Percentiles rank a stretch among this genome's conserved stretches.
Evolutionary conservation across 2,797 vertebrate genomes (phyloP).

Genomic region (Myripristis murdjan): DNA sequence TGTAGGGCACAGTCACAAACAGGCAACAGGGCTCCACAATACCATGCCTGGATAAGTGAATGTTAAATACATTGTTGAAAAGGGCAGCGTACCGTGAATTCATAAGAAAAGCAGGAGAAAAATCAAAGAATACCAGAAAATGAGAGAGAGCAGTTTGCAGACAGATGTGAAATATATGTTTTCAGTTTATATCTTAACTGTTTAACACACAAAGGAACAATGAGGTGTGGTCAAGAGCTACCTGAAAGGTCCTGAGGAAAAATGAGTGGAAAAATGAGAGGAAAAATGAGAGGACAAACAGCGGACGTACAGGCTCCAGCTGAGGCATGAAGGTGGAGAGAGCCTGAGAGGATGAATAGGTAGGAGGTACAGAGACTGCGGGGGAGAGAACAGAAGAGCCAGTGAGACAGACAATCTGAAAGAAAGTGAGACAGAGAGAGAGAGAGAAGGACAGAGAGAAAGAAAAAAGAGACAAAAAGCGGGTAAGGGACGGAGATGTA

Average conservation of each 20-base stretch:
- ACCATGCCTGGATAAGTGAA: neutral
- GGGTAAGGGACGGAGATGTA: slow-evolving; percentile 19
- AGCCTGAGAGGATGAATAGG: neutral
- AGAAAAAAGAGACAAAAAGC: neutral
- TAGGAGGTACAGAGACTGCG: neutral
- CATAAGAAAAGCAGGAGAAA: neutral
- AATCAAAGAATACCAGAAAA: neutral
- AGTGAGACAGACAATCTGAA: neutral
- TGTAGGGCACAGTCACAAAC: no score
- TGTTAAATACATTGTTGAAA: neutral
- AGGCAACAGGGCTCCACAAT: no score
- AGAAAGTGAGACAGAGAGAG: slow-evolving; percentile 19
- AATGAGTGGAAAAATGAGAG: no score
- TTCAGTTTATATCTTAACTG: neutral
- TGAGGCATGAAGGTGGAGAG: slow-evolving; percentile 15
- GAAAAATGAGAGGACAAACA: neutral
- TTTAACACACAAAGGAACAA: neutral
- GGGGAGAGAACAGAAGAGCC: no score
- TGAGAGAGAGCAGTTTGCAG: no score
- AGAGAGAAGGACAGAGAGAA: neutral
- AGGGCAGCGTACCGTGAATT: neutral
- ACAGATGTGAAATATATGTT: no score
- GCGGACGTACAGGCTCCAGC: no score
- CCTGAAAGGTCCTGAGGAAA: neutral
- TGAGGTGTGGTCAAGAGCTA: neutral